Conservation (phyloP, 2,888 invertebrate genomes). For the Ochropacha duplaris region DNA sequence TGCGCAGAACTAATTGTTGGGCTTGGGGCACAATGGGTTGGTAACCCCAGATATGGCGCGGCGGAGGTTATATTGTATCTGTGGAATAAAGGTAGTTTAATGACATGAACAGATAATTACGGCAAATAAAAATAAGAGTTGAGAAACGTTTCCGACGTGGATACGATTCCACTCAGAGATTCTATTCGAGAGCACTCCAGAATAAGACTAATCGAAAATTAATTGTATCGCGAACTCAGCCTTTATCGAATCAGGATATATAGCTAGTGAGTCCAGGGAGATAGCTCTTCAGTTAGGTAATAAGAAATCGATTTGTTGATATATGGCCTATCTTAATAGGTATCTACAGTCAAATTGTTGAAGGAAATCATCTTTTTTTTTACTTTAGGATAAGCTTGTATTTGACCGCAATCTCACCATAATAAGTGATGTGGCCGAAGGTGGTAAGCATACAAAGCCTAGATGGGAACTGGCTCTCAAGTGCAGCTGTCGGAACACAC, state of each 20-base stretch:
- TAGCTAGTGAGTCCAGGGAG: neutral
- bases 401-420: too few relatives aligned
- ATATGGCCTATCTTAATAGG: neutral
- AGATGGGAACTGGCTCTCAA: too few relatives aligned
- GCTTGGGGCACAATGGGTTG: slow-evolving; percentile 46
- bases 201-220: neutral
- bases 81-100: slow-evolving; percentile 8
- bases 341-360: too few relatives aligned
- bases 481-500: too few relatives aligned
- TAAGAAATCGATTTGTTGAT: neutral
- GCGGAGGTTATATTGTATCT: slow-evolving; percentile 20
- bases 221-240: neutral
- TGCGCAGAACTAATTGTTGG: slow-evolving; percentile 67
- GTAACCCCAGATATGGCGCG: slow-evolving; percentile 30
- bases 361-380: too few relatives aligned
- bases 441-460: too few relatives aligned
- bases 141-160: neutral
- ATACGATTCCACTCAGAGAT: neutral
- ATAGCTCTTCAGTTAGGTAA: neutral
- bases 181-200: neutral
- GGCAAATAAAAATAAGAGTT: neutral
- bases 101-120: slow-evolving; percentile 11
- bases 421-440: too few relatives aligned
- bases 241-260: neutral
- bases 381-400: too few relatives aligned